Conservation (phyloP, 2,888 invertebrate genomes). For the Antheraea assamensis region DNA sequence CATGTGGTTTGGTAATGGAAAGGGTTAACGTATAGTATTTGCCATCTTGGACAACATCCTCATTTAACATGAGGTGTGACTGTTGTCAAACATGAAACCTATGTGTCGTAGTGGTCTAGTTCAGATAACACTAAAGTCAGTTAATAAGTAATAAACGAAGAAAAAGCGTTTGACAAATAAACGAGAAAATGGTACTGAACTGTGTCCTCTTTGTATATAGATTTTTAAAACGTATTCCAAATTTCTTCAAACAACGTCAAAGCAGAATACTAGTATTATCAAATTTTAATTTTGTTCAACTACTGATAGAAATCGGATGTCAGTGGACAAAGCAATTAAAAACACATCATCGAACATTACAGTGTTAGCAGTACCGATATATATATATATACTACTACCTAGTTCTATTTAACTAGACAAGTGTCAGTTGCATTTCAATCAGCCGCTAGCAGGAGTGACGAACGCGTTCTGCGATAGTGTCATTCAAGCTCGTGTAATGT, state of each 20-base stretch:
- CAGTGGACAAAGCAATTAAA: constrained; percentile 11
- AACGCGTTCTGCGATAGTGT: constrained; percentile 42
- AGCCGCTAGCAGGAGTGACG: constrained; percentile 29
- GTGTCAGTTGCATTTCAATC: constrained; percentile 22
- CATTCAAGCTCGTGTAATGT: constrained; percentile 44
- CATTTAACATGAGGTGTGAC: too few species aligned
- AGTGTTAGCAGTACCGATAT: constrained; percentile 21
- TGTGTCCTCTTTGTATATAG: too few species aligned
- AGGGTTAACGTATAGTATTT: too few species aligned
- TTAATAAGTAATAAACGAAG: too few species aligned
- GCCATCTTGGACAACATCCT: too few species aligned
- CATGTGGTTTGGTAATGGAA: too few species aligned
- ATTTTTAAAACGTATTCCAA: neutral
- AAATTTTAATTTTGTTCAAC: neutral
- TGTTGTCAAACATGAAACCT: too few species aligned
- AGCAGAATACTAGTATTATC: neutral
- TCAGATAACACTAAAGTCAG: too few species aligned
- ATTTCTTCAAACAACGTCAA: neutral
- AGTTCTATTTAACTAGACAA: constrained; percentile 24
- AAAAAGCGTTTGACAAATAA: too few species aligned
- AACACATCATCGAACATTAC: constrained; percentile 18
- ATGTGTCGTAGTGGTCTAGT: too few species aligned
- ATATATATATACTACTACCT: too few species aligned
- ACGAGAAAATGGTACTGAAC: too few species aligned
- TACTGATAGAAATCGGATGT: constrained; percentile 1